A percentile compares a stretch with the other conserved stretches of the same genome.
Evolutionary conservation across 2,113 vertebrate species (phyloP).

Genomic region (Neolamprologus kungweensis): DNA sequence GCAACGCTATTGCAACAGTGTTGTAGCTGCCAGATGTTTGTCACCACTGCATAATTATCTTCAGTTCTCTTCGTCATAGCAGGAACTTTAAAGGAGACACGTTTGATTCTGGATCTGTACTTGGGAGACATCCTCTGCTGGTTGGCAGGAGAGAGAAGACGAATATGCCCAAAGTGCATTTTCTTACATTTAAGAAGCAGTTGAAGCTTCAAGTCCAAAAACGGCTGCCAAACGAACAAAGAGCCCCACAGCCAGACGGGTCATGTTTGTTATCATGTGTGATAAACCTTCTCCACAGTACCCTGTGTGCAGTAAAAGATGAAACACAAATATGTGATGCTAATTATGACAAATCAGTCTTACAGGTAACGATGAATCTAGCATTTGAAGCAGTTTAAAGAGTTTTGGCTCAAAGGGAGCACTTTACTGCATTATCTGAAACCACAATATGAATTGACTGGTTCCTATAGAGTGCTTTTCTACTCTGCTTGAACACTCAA

Average conservation of each 20-base stretch:
- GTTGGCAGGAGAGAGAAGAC: not conserved
- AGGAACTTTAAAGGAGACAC: not conserved
- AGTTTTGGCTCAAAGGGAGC: not conserved
- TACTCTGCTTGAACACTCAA: not conserved
- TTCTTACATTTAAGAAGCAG: not conserved
- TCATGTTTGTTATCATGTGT: not conserved
- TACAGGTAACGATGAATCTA: not conserved
- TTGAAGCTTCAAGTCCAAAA: not conserved
- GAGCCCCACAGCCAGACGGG: not conserved
- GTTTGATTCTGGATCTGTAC: fast-evolving
- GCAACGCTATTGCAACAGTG: not conserved
- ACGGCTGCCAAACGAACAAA: not conserved
- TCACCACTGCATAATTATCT: not conserved
- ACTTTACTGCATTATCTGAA: not conserved
- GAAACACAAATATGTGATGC: not conserved
- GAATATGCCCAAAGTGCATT: not conserved
- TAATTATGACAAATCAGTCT: not conserved
- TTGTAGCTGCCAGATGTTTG: not conserved
- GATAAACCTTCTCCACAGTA: not conserved
- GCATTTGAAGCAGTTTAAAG: not conserved
- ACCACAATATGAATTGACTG: not conserved
- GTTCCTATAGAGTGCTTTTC: not conserved
- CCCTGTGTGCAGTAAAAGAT: not conserved
- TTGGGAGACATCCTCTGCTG: not conserved
- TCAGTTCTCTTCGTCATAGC: not conserved